Percentiles rank a stretch among this genome's conserved stretches.
Conservation (phyloP, 2,888 invertebrate species). For the Acanthoscelides obtectus region DNA sequence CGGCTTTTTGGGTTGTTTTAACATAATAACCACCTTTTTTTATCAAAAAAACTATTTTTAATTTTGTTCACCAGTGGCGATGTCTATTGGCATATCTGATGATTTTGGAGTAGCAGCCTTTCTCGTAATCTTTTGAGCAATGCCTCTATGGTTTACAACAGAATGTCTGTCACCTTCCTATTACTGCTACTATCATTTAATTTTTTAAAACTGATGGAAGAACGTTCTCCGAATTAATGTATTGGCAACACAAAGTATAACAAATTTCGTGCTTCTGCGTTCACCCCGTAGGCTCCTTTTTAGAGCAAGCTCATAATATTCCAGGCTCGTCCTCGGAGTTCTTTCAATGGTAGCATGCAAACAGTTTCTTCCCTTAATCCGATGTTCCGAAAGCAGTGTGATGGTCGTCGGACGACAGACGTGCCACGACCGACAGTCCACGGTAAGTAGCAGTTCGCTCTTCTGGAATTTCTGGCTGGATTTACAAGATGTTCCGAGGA, state of each 20-base stretch:
- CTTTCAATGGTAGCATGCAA: background rate
- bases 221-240: no score
- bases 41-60: no score
- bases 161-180: no score
- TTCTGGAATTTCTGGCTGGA: background rate
- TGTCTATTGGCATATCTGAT: no score
- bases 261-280: background rate
- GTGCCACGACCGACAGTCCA: background rate
- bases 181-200: no score
- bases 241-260: background rate
- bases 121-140: no score
- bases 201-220: no score
- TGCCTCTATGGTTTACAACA: no score
- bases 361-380: background rate
- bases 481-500: background rate
- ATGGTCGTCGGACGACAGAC: background rate
- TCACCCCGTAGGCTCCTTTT: background rate
- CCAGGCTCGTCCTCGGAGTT: background rate
- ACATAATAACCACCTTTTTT: no score
- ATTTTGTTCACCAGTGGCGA: no score
- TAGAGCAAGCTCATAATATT: background rate
- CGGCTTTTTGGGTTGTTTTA: no score
- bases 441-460: background rate
- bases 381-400: background rate
- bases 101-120: no score